These are phyloP conservation scores for Amphipoea oculea DNA, from an alignment of 2,888 invertebrate genomes.

Conservation along the genomic window DNA sequence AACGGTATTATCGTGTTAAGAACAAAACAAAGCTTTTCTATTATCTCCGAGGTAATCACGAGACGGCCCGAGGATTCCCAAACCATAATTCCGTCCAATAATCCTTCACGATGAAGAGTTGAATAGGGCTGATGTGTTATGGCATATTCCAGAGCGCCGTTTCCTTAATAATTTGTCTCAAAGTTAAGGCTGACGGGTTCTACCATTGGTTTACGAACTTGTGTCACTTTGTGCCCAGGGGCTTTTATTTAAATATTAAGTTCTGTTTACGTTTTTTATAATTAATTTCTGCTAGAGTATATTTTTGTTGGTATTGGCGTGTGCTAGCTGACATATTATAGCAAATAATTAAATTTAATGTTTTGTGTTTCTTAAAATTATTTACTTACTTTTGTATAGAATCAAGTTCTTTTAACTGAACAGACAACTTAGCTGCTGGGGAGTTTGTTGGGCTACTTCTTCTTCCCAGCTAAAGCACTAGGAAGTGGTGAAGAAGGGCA, in stretches of 20 bases:
- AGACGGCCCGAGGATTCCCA: slow-evolving; percentile 68
- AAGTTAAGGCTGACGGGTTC: slow-evolving; percentile 60
- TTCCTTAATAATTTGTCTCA: slow-evolving; percentile 81
- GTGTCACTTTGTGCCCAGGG: slow-evolving; percentile 26
- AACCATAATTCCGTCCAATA: slow-evolving; percentile 71
- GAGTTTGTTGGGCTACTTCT: not conserved
- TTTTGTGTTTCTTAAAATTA: not conserved
- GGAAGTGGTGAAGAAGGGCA: not conserved
- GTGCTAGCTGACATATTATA: not conserved
- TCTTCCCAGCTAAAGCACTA: not conserved
- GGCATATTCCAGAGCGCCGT: slow-evolving; percentile 77
- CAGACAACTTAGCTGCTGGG: not conserved
- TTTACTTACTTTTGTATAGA: not conserved
- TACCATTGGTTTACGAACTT: slow-evolving; percentile 67
- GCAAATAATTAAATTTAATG: not conserved
- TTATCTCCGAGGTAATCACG: slow-evolving; percentile 75
- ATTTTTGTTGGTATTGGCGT: not conserved
- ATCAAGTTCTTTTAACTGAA: not conserved
- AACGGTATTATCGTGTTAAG: slow-evolving; percentile 57
- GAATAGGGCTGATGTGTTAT: slow-evolving; percentile 79
- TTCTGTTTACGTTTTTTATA: not conserved
- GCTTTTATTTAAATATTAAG: not conserved
- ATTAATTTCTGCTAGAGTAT: not conserved
- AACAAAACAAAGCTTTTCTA: slow-evolving; percentile 72
- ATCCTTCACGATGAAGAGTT: slow-evolving; percentile 81